Base-by-base conservation (phyloP, 2,797 vertebrate species). In the Sebastes jordani region DNA sequence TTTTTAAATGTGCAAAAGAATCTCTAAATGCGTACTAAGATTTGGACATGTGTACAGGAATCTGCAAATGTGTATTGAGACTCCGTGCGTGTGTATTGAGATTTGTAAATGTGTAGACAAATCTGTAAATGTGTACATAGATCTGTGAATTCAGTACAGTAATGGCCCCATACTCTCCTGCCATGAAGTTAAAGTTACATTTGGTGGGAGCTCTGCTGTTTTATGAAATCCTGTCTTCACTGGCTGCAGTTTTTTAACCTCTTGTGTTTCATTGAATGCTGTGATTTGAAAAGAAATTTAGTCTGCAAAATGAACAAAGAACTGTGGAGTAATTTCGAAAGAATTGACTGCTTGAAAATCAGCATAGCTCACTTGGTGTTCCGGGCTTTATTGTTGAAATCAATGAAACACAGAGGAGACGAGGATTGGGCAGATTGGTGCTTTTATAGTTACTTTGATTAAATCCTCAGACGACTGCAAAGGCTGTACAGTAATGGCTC, bases 391-490 rank as follows among this genome's bases (percentile, higher is more conserved):
- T 76, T 76, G 68, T 71, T 69, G 3, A 80, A 79, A 88, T 90
- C 84, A 81, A 87, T 91, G 63, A 72, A 75, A 71, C 56, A 75
- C 75, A 80, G 69, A 34, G 42, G 38, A 74, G 69, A 25, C 11
- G 11, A 27, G 36, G 73, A 59, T 67, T 71, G 61, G 30, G 71
- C 83, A 84, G 73, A 68, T 20, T 83, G 73, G 58, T 34, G 52
- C 11, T 63, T 86, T 80, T 83, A 49, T 49, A 34, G 6, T 69
- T 42, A 49, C 56, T 88, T 74, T 58, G 76, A 85, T 85, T 75
- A 77, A 66, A 64, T 86, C 62, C 62, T 81, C 67, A 29, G 60
- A 82, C 58, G 34, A 36, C 52, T 58, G 22, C 56, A 68, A 63
- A 38, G 58, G 62, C 66, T 42, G 4, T 71, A 46, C 6, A 46